phyloP scores from a whole-genome alignment of 1,140 invertebrate species.

The Telenomus remus region DNA sequence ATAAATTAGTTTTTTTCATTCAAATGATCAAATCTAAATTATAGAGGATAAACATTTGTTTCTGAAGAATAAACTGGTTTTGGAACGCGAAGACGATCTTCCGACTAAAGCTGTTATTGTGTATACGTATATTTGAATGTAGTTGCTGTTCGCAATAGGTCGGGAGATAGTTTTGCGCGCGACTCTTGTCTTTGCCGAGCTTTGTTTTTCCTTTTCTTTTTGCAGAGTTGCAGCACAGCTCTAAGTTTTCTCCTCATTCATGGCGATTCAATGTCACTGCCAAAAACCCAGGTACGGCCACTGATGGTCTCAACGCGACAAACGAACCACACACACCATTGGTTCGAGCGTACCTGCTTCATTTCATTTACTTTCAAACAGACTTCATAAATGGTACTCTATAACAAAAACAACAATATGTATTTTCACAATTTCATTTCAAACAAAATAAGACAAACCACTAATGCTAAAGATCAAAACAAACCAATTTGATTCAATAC shows the following conservation, averaged over 20 bases:
- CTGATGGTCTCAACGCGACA: constrained; percentile 49
- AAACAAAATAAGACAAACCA: too few relatives aligned
- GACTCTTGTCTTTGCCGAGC: constrained; percentile 53
- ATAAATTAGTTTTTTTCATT: background rate
- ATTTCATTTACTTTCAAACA: constrained; percentile 40
- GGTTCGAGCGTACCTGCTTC: constrained; percentile 57
- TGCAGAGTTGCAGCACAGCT: constrained; percentile 60
- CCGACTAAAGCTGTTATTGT: constrained; percentile 4
- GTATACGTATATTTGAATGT: background rate
- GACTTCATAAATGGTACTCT: constrained; percentile 9
- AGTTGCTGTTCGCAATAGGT: background rate
- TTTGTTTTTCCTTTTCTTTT: constrained; percentile 62
- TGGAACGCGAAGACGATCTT: constrained; percentile 39
- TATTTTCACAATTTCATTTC: too few relatives aligned
- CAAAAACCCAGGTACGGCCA: constrained; percentile 70
- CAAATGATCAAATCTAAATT: background rate
- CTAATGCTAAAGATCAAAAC: too few relatives aligned
- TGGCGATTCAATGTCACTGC: constrained; percentile 74
- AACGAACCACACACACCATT: constrained; percentile 46
- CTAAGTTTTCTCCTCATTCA: constrained; percentile 71
- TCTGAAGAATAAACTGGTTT: constrained; percentile 8
- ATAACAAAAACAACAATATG: too few relatives aligned
- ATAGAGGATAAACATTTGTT: constrained; percentile 1
- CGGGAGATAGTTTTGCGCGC: constrained; percentile 40
- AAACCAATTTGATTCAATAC: too few relatives aligned